phyloP scores from a whole-genome alignment of 2,888 invertebrate genomes.

The Eilema sororculum region DNA sequence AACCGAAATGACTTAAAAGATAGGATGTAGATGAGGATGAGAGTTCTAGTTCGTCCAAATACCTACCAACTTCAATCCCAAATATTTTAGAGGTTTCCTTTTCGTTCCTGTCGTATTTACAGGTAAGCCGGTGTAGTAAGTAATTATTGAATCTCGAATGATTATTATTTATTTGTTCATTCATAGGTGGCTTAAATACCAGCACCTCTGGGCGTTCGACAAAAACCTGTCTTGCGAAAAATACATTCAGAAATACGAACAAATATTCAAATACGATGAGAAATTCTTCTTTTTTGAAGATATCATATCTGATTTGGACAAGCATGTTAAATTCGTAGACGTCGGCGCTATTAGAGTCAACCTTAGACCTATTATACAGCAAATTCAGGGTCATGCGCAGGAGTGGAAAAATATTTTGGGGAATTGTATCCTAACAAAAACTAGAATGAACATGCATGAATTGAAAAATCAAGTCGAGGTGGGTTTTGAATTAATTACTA shows the following conservation, averaged over 20 bases:
- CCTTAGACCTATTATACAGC: constrained; percentile 90
- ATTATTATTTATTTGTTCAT: not conserved
- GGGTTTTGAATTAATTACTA: constrained; percentile 51
- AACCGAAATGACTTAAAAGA: too few species aligned
- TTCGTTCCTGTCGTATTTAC: too few species aligned
- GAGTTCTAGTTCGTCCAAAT: too few species aligned
- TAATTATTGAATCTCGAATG: not conserved
- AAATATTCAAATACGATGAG: constrained; percentile 90
- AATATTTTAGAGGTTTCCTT: too few species aligned
- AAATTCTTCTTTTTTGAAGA: constrained; percentile 94
- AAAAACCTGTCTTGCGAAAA: constrained; percentile 92
- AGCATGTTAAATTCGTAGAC: constrained; percentile 87
- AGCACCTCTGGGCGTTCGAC: constrained; percentile 92
- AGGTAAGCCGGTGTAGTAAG: not conserved
- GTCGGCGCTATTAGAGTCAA: constrained; percentile 92
- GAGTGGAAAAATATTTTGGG: constrained; percentile 94
- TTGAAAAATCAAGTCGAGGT: constrained; percentile 91
- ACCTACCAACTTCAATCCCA: too few species aligned
- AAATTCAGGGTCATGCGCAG: constrained; percentile 89
- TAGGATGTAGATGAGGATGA: too few species aligned
- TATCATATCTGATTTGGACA: constrained; percentile 89
- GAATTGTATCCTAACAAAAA: constrained; percentile 89
- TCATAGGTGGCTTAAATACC: constrained; percentile 91
- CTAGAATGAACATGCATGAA: constrained; percentile 89
- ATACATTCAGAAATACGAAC: constrained; percentile 89